These are phyloP conservation scores for Abrostola triplasia DNA, from an alignment of 2,888 invertebrate genomes.

Conservation along the genomic window DNA sequence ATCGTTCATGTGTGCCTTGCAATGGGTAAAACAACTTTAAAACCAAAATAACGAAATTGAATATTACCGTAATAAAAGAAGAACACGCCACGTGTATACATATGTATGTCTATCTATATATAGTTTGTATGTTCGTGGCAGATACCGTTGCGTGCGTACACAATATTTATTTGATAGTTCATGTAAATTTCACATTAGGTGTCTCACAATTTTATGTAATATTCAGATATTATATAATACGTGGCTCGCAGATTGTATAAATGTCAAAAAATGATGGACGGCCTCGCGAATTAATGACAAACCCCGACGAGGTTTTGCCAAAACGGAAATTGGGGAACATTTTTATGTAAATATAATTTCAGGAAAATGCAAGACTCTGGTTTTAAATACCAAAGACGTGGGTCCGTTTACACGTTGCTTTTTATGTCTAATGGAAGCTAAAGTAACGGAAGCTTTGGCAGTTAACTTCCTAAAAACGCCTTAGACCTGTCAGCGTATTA, in stretches of 20 bases:
- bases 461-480: not conserved
- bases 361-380: not conserved
- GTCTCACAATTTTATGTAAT: constrained; percentile 51
- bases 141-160: constrained; percentile 65
- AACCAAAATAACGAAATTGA: not conserved
- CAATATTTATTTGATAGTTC: constrained; percentile 61
- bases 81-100: not conserved
- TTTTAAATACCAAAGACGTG: not conserved
- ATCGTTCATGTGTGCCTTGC: not conserved
- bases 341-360: not conserved
- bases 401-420: not conserved
- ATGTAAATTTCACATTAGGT: constrained; percentile 55
- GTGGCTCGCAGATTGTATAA: constrained; percentile 56
- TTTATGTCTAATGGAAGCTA: not conserved
- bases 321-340: constrained; percentile 7
- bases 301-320: constrained; percentile 19
- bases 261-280: constrained; percentile 66
- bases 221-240: constrained; percentile 58
- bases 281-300: constrained; percentile 43
- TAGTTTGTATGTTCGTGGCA: constrained; percentile 14
- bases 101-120: too few relatives aligned
- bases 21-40: not conserved
- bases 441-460: constrained; percentile 3
- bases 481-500: constrained; percentile 20
- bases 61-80: not conserved